Percentiles rank a stretch among this genome's conserved stretches.
phyloP scores from a whole-genome alignment of 23 tunicate genomes.

The Diplosoma virens region DNA sequence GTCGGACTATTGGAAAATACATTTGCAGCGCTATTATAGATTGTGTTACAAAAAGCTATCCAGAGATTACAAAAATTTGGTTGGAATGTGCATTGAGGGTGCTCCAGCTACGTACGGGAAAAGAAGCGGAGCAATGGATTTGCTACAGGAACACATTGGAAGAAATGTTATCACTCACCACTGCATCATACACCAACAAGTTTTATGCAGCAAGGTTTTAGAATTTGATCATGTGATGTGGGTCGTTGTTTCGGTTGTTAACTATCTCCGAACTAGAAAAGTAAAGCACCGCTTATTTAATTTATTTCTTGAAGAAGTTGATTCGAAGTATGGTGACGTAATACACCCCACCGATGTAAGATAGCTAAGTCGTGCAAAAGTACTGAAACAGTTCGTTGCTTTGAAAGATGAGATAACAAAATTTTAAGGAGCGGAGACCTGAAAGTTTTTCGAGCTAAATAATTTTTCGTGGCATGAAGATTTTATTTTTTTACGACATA shows the following conservation, averaged over 20 bases:
- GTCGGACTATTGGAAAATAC: slow-evolving; percentile 24
- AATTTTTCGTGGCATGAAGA: slow-evolving; percentile 22
- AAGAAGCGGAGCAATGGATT: slow-evolving; percentile 10
- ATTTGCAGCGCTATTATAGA: slow-evolving; percentile 16
- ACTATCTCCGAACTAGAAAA: slow-evolving; percentile 9
- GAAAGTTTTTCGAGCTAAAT: slow-evolving; percentile 14
- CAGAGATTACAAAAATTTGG: slow-evolving; percentile 10
- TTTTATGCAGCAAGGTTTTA: slow-evolving; percentile 30
- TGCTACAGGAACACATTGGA: too few species aligned
- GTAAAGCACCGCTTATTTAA: slow-evolving; percentile 15
- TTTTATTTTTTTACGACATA: slow-evolving; percentile 10
- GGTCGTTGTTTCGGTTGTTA: slow-evolving; percentile 20
- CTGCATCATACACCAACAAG: slow-evolving; percentile 30
- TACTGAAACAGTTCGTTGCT: slow-evolving; percentile 19
- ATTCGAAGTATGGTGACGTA: slow-evolving; percentile 15
- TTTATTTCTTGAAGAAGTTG: slow-evolving; percentile 2
- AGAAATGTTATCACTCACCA: too few species aligned
- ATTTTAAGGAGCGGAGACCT: slow-evolving; percentile 4
- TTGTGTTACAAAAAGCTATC: too few species aligned
- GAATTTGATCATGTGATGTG: slow-evolving; percentile 21
- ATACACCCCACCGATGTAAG: slow-evolving; percentile 17
- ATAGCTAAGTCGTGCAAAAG: slow-evolving; percentile 20
- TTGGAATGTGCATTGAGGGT: slow-evolving; percentile 38
- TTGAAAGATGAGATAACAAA: slow-evolving; percentile 22
- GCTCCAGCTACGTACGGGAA: slow-evolving; percentile 34